phyloP scores from a whole-genome alignment of 2,888 invertebrate species.

The Spilarctia lutea region DNA sequence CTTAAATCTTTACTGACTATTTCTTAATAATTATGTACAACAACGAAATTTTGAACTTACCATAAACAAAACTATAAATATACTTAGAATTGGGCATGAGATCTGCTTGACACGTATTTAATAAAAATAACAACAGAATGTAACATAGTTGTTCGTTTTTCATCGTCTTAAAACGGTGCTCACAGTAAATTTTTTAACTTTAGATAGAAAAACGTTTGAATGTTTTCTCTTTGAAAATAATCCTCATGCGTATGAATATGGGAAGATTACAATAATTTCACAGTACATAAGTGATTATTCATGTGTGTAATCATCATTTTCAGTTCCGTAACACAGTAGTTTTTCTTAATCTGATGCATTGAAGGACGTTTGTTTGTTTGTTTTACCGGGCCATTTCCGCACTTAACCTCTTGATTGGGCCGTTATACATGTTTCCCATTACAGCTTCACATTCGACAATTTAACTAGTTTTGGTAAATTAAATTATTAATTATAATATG shows the following conservation, averaged over 20 bases:
- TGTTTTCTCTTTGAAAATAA: neutral
- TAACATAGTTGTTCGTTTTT: neutral
- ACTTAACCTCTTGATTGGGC: too few relatives aligned
- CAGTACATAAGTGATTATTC: neutral
- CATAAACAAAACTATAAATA: slow-evolving; percentile 8
- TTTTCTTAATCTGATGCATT: neutral
- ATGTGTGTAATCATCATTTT: neutral
- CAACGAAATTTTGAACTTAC: neutral
- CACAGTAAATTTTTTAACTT: neutral
- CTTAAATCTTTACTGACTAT: neutral
- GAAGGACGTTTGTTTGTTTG: neutral
- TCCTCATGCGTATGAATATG: neutral
- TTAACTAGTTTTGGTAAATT: neutral
- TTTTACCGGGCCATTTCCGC: too few relatives aligned
- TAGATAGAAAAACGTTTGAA: neutral
- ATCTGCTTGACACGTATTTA: neutral
- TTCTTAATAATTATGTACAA: neutral
- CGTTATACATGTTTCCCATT: neutral
- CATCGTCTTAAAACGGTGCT: neutral
- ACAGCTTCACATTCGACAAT: neutral
- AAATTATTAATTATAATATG: neutral
- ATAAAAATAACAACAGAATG: neutral
- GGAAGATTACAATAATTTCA: neutral
- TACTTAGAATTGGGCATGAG: neutral
- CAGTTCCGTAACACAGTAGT: neutral